These are phyloP conservation scores for Dendroctonus ponderosae DNA, from an alignment of 1,140 invertebrate genomes.

Conservation along the genomic window DNA sequence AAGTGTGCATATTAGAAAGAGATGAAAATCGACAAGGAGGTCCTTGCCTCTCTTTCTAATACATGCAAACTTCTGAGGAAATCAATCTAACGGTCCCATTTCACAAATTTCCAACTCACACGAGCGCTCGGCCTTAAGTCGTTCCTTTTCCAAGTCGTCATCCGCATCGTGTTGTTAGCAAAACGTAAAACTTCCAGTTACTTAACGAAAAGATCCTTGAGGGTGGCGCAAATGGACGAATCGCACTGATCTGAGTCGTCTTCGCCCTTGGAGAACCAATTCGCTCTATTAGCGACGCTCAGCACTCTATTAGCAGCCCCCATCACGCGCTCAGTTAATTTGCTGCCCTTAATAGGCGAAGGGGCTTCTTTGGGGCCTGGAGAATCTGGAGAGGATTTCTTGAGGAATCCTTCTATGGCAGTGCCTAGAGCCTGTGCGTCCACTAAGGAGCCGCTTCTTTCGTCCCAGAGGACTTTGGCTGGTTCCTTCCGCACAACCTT, in stretches of 20 bases:
- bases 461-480: conserved; percentile 67
- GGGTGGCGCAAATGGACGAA: conserved; percentile 71
- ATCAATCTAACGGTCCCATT: too few relatives aligned
- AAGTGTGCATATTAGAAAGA: too few relatives aligned
- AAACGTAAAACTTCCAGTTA: conserved; percentile 1
- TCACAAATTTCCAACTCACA: too few relatives aligned
- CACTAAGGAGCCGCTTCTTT: conserved; percentile 68
- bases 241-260: conserved; percentile 70
- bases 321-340: conserved; percentile 40
- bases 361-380: conserved; percentile 30
- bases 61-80: too few relatives aligned
- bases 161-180: not conserved
- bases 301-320: conserved; percentile 38
- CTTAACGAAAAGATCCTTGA: conserved; percentile 75
- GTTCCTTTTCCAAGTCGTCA: too few relatives aligned
- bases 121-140: too few relatives aligned
- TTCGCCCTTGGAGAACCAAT: conserved; percentile 59
- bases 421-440: conserved; percentile 75
- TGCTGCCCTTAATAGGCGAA: conserved; percentile 48
- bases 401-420: conserved; percentile 78
- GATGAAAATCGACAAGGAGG: too few relatives aligned
- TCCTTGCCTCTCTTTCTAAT: too few relatives aligned
- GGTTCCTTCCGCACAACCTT: conserved; percentile 47
- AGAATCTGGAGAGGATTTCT: conserved; percentile 52
- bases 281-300: conserved; percentile 33